These are phyloP conservation scores for zebrafish (Danio rerio) DNA, from an alignment of 2,113 vertebrate species.

Conservation along the genomic window GRCz12tu NC_133181.1:56547001-56547500, in stretches of 20 bases:
- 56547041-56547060: not conserved
- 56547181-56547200: not conserved
- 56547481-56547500: slow-evolving; percentile 13
- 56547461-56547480: slow-evolving; percentile 27
- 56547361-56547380: slow-evolving; percentile 18
- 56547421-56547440: slow-evolving; percentile 52
- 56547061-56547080: too few relatives aligned
- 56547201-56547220: not conserved
- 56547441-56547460: slow-evolving; percentile 52
- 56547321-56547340: slow-evolving; percentile 60
- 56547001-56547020: too few relatives aligned
- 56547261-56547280: not conserved
- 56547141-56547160: not conserved
- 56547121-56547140: not conserved
- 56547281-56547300: slow-evolving; percentile 40
- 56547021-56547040: not conserved
- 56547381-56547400: slow-evolving; percentile 11
- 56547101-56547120: not conserved
- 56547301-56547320: slow-evolving; percentile 14
- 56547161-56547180: not conserved
- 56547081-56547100: too few relatives aligned
- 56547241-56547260: not conserved
- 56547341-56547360: not conserved
- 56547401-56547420: slow-evolving; percentile 41
- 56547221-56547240: not conserved